Percentiles rank a stretch among this genome's conserved stretches.
These are phyloP conservation scores for Trypoxylon attenuatum DNA, from an alignment of 2,888 invertebrate species.

Conservation along the genomic window DNA sequence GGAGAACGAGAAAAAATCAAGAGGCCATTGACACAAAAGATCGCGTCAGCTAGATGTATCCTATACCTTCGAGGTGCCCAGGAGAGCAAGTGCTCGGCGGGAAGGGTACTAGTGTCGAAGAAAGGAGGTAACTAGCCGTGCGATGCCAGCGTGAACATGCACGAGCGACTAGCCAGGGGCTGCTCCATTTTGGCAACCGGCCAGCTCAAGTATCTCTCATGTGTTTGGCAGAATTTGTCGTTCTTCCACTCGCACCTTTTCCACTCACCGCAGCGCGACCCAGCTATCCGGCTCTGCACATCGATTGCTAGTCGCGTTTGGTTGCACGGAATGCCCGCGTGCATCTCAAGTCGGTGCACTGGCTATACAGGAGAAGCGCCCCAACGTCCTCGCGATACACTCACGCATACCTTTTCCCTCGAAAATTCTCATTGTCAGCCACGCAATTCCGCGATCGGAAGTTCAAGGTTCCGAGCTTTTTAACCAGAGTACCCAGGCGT, in stretches of 20 bases:
- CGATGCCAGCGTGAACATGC: constrained; percentile 45
- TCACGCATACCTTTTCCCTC: too few relatives aligned
- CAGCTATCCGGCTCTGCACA: not conserved
- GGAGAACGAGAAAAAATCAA: too few relatives aligned
- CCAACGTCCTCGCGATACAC: too few relatives aligned
- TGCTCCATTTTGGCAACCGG: constrained; percentile 63
- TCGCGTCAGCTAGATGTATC: not conserved
- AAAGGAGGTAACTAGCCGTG: constrained; percentile 33
- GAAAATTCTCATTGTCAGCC: too few relatives aligned
- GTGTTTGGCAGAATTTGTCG: constrained; percentile 64
- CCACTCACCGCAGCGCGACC: not conserved
- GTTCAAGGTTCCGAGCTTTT: too few relatives aligned
- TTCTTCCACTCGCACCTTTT: not conserved
- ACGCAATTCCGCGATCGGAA: too few relatives aligned
- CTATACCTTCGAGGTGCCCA: not conserved
- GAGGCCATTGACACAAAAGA: constrained; percentile 8
- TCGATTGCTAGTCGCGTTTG: constrained; percentile 42
- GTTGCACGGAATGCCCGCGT: constrained; percentile 54
- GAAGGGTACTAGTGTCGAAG: not conserved
- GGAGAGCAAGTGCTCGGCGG: not conserved
- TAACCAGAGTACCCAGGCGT: too few relatives aligned
- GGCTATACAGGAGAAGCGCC: too few relatives aligned
- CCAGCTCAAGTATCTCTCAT: constrained; percentile 63
- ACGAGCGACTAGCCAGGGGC: constrained; percentile 50
- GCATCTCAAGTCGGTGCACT: constrained; percentile 63